A percentile compares a stretch with the other conserved stretches of the same genome.
Evolutionary conservation across 2,888 invertebrate species (phyloP).

Genomic region (Craniophora ligustri): DNA sequence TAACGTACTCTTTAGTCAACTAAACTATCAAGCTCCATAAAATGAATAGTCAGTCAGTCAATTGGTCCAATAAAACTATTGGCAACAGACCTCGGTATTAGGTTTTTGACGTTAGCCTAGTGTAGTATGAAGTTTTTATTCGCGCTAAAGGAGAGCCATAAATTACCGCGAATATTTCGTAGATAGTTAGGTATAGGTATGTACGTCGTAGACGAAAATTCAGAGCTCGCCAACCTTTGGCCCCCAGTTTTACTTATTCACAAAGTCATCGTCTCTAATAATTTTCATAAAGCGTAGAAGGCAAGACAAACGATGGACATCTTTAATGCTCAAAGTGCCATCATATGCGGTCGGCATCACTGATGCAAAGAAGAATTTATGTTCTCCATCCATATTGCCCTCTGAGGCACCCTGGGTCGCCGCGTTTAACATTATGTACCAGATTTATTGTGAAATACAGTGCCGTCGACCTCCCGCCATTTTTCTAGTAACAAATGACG

Average conservation of each 20-base stretch:
- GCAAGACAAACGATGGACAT: conserved; percentile 51
- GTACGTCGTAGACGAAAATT: no score
- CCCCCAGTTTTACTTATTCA: conserved; percentile 7
- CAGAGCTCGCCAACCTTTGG: neutral
- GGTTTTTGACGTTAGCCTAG: no score
- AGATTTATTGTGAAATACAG: conserved; percentile 67
- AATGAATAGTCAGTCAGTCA: no score
- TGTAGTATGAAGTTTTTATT: no score
- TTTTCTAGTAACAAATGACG: conserved; percentile 43
- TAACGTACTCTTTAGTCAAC: no score
- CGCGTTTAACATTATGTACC: conserved; percentile 57
- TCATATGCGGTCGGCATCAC: conserved; percentile 67
- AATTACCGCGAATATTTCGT: neutral
- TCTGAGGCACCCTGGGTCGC: conserved; percentile 33
- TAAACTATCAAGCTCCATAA: no score
- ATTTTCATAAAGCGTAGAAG: conserved; percentile 38
- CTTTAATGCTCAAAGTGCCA: conserved; percentile 55
- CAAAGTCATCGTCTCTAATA: conserved; percentile 29
- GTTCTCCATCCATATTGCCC: conserved; percentile 62
- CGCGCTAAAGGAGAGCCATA: no score
- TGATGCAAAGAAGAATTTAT: conserved; percentile 76
- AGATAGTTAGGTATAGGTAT: neutral
- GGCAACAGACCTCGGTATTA: no score
- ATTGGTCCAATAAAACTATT: no score
- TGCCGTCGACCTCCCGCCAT: conserved; percentile 34